Conservation (phyloP, 2,113 vertebrate species). For the crab-eating macaque (Macaca fascicularis) region T2T-MFA8v1.1 NC_088385.1:10623501-10624000, state of each 20-base stretch:
- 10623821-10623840: background rate
- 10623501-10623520: background rate
- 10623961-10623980: too few species aligned
- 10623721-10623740: background rate
- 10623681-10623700: background rate
- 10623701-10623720: background rate
- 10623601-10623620: background rate
- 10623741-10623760: background rate
- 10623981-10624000: too few species aligned
- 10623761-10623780: background rate
- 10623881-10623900: fast-evolving
- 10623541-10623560: background rate
- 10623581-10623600: background rate
- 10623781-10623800: background rate
- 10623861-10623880: too few species aligned
- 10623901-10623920: too few species aligned
- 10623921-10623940: too few species aligned
- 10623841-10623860: too few species aligned
- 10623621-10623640: background rate
- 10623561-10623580: background rate
- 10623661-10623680: background rate
- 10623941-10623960: too few species aligned
- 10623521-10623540: background rate
- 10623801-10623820: background rate
- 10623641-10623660: background rate